phyloP scores from a whole-genome alignment of 2,113 vertebrate genomes.

The Salvator merianae region DNA sequence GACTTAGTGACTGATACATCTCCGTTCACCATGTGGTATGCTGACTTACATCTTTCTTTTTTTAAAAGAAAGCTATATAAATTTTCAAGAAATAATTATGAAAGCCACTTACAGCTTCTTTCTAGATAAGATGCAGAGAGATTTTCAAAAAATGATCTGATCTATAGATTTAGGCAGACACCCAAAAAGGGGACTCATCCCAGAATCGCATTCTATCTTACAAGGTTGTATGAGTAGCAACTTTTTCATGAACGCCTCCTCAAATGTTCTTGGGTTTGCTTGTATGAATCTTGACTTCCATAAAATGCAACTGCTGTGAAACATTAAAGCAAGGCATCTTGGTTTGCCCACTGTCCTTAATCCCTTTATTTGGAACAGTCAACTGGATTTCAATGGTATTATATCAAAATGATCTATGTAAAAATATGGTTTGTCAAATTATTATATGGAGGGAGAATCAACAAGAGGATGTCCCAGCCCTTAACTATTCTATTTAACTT shows the following conservation, averaged over 20 bases:
- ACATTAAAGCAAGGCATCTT: not conserved
- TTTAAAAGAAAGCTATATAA: not conserved
- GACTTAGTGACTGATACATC: not conserved
- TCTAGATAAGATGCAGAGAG: not conserved
- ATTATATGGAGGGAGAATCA: not conserved
- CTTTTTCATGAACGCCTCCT: accelerated
- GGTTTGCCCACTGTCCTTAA: not conserved
- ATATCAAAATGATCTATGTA: not conserved
- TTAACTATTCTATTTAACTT: not conserved
- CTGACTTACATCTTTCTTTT: no score
- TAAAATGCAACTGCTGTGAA: constrained; percentile 23
- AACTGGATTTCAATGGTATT: not conserved
- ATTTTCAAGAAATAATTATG: not conserved
- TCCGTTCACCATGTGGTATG: no score
- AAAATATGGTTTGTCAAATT: not conserved
- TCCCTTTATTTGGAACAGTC: not conserved
- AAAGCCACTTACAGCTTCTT: not conserved
- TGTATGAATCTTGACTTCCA: not conserved
- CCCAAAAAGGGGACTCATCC: not conserved
- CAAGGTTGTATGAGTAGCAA: not conserved
- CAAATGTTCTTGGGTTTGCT: accelerated
- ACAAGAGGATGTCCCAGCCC: not conserved
- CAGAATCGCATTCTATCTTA: not conserved
- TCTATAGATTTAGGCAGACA: not conserved
- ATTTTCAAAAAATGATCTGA: no score